A percentile compares a stretch with the other conserved stretches of the same genome.
Evolutionary conservation across 1,140 invertebrate species (phyloP).

Genomic region (Bombus soroeensis): DNA sequence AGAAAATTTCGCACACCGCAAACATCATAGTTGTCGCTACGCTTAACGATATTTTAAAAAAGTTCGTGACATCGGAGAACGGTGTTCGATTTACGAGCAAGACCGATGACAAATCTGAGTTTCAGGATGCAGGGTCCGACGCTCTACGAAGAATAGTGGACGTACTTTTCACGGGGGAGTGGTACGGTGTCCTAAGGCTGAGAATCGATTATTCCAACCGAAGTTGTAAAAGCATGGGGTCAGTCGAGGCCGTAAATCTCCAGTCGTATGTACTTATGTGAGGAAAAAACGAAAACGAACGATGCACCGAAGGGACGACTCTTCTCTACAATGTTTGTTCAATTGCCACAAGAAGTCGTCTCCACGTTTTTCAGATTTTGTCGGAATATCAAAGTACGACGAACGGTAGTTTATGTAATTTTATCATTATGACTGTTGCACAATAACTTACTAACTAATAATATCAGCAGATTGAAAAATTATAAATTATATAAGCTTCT

Average conservation of each 20-base stretch:
- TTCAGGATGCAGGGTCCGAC: neutral
- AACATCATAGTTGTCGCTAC: neutral
- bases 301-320: neutral
- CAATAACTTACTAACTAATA: neutral
- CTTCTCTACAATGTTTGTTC: constrained; percentile 27
- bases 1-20: neutral
- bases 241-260: constrained; percentile 48
- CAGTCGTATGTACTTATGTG: neutral
- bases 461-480: neutral
- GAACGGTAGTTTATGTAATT: too few relatives aligned
- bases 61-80: neutral
- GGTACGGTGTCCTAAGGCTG: constrained; percentile 2
- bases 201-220: constrained; percentile 22
- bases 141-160: constrained; percentile 25
- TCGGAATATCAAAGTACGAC: too few relatives aligned
- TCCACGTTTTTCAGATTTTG: too few relatives aligned
- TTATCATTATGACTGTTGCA: too few relatives aligned
- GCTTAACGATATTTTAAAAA: constrained; percentile 3
- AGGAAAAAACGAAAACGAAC: constrained; percentile 24
- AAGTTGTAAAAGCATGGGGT: constrained; percentile 43
- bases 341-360: too few relatives aligned
- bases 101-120: constrained; percentile 12
- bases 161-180: constrained; percentile 16
- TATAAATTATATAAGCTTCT: neutral
- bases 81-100: constrained; percentile 38